These are phyloP conservation scores for Microplitis mediator DNA, from an alignment of 1,140 invertebrate species.

Conservation along the genomic window DNA sequence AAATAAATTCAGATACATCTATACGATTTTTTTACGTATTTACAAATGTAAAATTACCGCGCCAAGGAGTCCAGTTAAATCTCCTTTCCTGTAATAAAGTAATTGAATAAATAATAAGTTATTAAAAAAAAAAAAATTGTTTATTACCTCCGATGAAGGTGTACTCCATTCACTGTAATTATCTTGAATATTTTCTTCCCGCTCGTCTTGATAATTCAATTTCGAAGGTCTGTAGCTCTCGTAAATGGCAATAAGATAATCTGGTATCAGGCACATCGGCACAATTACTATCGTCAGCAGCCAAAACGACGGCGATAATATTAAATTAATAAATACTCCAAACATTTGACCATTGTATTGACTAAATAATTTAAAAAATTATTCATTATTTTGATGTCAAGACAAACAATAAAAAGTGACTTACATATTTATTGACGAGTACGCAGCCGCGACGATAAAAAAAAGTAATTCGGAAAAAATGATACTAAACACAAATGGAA, in stretches of 20 bases:
- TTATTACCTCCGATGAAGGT: constrained; percentile 10
- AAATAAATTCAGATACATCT: too few species aligned
- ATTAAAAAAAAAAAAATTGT: neutral
- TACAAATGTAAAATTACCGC: constrained; percentile 20
- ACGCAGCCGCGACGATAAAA: constrained; percentile 64
- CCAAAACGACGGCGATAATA: constrained; percentile 68
- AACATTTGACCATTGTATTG: constrained; percentile 68
- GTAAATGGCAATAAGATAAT: constrained; percentile 58
- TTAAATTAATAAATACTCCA: constrained; percentile 67
- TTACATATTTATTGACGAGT: constrained; percentile 68
- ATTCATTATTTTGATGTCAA: too few species aligned
- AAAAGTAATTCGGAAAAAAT: constrained; percentile 68
- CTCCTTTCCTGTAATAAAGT: neutral
- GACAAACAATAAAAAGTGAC: constrained; percentile 29
- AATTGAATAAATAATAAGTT: neutral
- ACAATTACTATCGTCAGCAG: constrained; percentile 65
- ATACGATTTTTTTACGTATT: neutral
- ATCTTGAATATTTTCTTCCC: constrained; percentile 10
- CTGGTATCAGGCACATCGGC: constrained; percentile 67
- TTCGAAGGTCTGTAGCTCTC: constrained; percentile 34
- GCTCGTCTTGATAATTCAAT: constrained; percentile 29
- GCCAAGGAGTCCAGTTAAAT: constrained; percentile 33
- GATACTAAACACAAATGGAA: constrained; percentile 65
- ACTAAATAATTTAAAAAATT: constrained; percentile 43
- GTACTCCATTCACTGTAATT: constrained; percentile 19